phyloP scores from a whole-genome alignment of 2,888 invertebrate species.

The Helobdella robusta region DNA sequence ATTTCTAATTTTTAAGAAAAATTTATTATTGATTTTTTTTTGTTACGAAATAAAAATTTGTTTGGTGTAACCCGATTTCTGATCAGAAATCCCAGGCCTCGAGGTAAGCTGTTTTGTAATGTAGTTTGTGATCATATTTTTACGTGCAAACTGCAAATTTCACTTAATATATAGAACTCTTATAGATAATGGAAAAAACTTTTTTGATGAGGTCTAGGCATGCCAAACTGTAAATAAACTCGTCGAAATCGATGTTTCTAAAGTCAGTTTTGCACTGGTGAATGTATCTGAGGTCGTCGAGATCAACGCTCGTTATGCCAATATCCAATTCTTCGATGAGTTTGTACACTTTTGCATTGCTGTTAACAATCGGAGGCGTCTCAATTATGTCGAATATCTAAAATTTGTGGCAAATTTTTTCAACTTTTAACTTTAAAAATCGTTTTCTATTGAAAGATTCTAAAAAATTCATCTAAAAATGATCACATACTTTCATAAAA shows the following conservation, averaged over 20 bases:
- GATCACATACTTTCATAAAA: conserved; percentile 1
- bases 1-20: background rate
- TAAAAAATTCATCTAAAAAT: no score
- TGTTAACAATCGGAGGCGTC: background rate
- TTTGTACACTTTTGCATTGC: background rate
- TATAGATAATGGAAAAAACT: background rate
- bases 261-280: conserved; percentile 1
- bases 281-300: conserved; percentile 16
- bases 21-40: background rate
- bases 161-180: background rate
- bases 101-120: no score
- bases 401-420: background rate
- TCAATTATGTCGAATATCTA: conserved; percentile 17
- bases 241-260: conserved; percentile 16
- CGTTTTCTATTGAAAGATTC: background rate
- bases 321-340: background rate
- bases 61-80: no score
- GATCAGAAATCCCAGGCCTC: no score
- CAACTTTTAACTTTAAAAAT: background rate
- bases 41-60: background rate
- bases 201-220: conserved; percentile 17
- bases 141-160: background rate
- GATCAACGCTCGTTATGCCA: background rate
- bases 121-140: background rate
- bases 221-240: conserved; percentile 20